phyloP scores from a whole-genome alignment of 2,888 invertebrate genomes.

The Troilus luridus region DNA sequence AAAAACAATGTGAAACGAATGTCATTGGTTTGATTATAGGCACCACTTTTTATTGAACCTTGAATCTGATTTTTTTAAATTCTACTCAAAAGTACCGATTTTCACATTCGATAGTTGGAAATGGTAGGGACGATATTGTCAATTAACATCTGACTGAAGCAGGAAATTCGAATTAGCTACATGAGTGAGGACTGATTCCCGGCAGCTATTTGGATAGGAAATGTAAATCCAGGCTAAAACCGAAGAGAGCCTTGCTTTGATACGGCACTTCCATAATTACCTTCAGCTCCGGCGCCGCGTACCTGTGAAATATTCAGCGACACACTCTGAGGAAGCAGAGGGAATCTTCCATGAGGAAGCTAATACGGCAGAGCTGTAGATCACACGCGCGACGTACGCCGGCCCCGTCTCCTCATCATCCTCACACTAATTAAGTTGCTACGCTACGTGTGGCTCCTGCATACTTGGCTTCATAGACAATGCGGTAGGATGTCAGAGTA shows the following conservation, averaged over 20 bases:
- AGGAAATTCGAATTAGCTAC: background rate
- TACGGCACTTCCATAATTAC: background rate
- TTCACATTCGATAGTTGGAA: too few relatives aligned
- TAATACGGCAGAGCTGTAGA: background rate
- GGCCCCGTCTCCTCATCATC: background rate
- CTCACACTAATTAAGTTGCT: background rate
- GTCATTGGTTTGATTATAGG: too few relatives aligned
- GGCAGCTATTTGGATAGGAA: background rate
- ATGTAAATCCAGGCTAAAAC: background rate
- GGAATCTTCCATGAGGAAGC: background rate
- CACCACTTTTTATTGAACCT: too few relatives aligned
- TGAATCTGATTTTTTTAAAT: too few relatives aligned
- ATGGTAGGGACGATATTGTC: too few relatives aligned
- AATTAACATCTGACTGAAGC: background rate
- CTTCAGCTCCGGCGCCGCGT: background rate
- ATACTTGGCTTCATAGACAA: background rate
- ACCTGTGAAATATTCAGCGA: conserved; percentile 3
- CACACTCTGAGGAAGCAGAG: background rate
- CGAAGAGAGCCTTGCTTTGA: background rate
- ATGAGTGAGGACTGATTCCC: background rate
- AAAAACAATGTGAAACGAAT: too few relatives aligned
- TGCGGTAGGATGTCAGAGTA: background rate
- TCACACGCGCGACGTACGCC: background rate
- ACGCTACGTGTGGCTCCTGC: background rate
- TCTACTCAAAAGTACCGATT: too few relatives aligned